Evolutionary conservation across 2,113 vertebrate genomes (phyloP), one percentile per base, ranked within the genome.

Genomic region (Morone saxatilis): DNA sequence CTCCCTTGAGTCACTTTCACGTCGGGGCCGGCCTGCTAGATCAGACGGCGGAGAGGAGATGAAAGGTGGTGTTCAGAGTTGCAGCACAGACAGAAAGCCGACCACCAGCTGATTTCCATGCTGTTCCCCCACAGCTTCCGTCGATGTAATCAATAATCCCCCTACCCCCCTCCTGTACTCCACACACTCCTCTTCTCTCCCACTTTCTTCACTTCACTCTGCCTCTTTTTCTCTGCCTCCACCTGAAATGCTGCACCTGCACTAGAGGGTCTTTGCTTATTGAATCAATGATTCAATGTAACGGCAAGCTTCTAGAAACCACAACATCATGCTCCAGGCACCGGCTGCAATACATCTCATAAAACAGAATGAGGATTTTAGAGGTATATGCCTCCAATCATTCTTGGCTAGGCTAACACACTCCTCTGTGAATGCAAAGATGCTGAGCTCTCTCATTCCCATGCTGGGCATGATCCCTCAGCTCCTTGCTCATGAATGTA

Each of bases 321-420:
- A 40, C 72, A 80, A 65, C 70, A 70, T 82, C 51, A 1, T 41
- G 50, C 71, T 67, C 51, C 5, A 1, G 67, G 69, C 72, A 47
- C 48, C 19, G 6, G 57, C 60, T 40, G 67, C 0, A 6, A 60
- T 65, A 84, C 83, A 73, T 75, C 80, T 82, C 84, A 86, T 83
- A 71, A 88, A 90, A 82, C 78, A 78, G 72, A 91, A 86, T 22
- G 63, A 83, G 76, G 81, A 78, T 82, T 86, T 86, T 70, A 74
- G 48, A 77, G 80, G 78, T 72, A 38, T 85, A 36, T 54, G 61
- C 54, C n/a, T 83, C 80, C 81, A 67, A 76, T 81, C 76, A 53
- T 80, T 81, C 72, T 56, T 36, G 66, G 70, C 86, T 48, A 8
- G 36, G 47, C 51, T 48, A 65, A 80, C 59, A 14, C 2, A 6